A percentile compares a stretch with the other conserved stretches of the same genome.
phyloP scores from a whole-genome alignment of 1,140 invertebrate genomes.

The Harpegnathos saltator region DNA sequence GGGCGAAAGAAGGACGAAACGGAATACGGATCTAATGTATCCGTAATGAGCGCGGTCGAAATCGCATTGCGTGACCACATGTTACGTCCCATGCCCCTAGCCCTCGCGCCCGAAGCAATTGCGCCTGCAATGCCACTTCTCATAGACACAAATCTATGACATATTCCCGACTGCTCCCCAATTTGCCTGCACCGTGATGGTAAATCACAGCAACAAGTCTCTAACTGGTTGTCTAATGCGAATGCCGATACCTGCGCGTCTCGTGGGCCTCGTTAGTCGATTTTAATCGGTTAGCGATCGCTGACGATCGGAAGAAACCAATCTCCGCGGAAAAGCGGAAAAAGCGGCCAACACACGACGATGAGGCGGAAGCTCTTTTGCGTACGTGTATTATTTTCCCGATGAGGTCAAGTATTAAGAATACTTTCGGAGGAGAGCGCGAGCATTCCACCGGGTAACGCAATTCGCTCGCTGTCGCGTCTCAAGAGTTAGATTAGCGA shows the following conservation, averaged over 20 bases:
- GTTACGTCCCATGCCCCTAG: conserved; percentile 28
- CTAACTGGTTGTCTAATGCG: conserved; percentile 54
- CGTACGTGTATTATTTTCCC: background rate
- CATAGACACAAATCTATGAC: conserved; percentile 59
- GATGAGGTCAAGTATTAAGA: background rate
- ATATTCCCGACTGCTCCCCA: conserved; percentile 53
- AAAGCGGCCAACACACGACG: background rate
- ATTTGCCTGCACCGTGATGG: conserved; percentile 47
- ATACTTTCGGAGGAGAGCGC: background rate
- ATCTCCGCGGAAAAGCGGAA: background rate
- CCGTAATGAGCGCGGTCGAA: conserved; percentile 34
- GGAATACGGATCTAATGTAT: conserved; percentile 27
- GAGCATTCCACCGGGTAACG: background rate
- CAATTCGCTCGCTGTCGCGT: conserved; percentile 33
- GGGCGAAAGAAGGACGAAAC: background rate
- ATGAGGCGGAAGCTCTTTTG: background rate
- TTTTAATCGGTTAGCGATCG: background rate
- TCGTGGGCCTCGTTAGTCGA: conserved; percentile 9
- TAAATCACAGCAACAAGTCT: conserved; percentile 65
- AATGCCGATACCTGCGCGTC: conserved; percentile 31
- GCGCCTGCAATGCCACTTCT: conserved; percentile 41
- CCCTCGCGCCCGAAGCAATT: conserved; percentile 47
- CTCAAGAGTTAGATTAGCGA: conserved; percentile 71
- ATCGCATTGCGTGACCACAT: conserved; percentile 32
- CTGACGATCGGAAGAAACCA: background rate